phyloP scores from a whole-genome alignment of 2,113 vertebrate species.

The Malurus cyaneus region DNA sequence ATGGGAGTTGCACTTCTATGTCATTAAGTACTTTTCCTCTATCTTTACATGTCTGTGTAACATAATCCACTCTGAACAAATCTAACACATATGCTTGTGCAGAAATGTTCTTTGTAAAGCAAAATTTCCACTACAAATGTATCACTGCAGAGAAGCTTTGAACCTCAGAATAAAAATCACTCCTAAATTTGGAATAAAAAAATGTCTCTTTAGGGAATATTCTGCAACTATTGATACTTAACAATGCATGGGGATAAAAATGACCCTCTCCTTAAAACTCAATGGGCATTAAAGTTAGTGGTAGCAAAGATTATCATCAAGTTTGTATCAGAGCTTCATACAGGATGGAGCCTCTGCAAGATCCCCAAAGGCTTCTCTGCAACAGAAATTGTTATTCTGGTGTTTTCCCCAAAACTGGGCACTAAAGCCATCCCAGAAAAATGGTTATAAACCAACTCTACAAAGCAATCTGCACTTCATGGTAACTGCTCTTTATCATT shows the following conservation, averaged over 20 bases:
- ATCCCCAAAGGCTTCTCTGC: neutral
- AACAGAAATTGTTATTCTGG: neutral
- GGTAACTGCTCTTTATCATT: conserved; percentile 59
- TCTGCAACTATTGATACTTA: neutral
- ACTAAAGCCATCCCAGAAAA: neutral
- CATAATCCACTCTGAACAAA: neutral
- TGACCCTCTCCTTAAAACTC: neutral
- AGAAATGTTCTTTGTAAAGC: neutral
- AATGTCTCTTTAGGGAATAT: neutral
- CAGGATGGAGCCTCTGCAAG: neutral
- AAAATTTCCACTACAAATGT: neutral
- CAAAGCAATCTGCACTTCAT: conserved; percentile 14
- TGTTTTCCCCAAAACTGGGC: neutral
- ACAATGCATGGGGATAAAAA: fast-evolving
- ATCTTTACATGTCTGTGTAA: neutral
- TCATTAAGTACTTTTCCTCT: neutral
- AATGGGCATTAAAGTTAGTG: neutral
- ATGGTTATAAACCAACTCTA: conserved; percentile 1
- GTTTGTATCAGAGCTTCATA: neutral
- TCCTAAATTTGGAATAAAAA: neutral
- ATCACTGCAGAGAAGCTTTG: neutral
- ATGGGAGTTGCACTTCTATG: neutral
- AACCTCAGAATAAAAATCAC: neutral
- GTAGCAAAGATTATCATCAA: neutral
- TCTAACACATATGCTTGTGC: neutral